Base-by-base conservation (phyloP, 2,888 invertebrate species). In the Yponomeuta cagnagella region DNA sequence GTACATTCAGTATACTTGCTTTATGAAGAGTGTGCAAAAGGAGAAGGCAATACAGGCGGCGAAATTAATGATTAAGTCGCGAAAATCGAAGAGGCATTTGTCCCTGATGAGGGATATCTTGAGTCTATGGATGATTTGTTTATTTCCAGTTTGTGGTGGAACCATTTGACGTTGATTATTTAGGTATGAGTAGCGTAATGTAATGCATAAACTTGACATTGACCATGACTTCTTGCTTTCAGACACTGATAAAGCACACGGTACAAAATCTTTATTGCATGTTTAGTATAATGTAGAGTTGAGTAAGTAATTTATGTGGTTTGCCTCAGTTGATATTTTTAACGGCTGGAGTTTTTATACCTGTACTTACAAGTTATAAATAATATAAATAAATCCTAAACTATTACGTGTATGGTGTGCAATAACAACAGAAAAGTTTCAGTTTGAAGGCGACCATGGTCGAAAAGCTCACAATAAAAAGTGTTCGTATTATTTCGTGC, bases 1-100 rank as follows among this genome's bases (percentile, higher is more conserved):
- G 72, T 74, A 73, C 71, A 71, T 72, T 71, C 69, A 30, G 33
- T 64, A 64, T 64, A 23, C 64, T 1, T 63, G 15, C 4, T 15
- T 63, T n/a, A 6, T 23, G 10, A 64, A 58, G 12, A 15, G 52
- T 58, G 12, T 15, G 12, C 15, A 31, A 58, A 58, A 69, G 64
- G 68, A 12, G 37, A 69, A 71, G 70, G 43, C 58, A 58, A 68
- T 64, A 1, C 30, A 30, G 43, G 43, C 43, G 43, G 6, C 6
- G 43, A 43, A 43, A 43, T 43, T 43, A 43, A 43, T 43, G 9
- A 43, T 43, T 43, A 8, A 43, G 43, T 43, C 1, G 43, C 43
- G 9, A 43, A 8, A 8, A 43, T 43, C 9, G 43, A 43, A 43
- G 37, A 37, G 43, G 33, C 33, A 33, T 23, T 23, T 23, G 23